A percentile compares a stretch with the other conserved stretches of the same genome.
Conservation (phyloP, 2,113 vertebrate genomes). For the Turdus rufiventris region DNA sequence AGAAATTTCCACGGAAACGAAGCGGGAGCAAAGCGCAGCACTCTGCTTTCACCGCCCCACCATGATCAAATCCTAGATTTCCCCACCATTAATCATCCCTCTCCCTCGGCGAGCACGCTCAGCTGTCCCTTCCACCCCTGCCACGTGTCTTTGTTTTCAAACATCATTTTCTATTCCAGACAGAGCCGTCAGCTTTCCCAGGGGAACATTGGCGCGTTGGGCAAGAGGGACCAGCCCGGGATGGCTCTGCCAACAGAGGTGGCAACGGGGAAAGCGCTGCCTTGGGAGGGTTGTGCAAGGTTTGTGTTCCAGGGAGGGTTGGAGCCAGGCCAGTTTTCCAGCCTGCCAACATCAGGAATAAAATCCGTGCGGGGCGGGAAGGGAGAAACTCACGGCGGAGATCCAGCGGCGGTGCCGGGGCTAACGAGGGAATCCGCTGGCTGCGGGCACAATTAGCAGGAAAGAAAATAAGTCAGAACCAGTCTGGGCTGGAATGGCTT, state of each 20-base stretch:
- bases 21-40: background rate
- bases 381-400: background rate
- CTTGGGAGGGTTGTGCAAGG: background rate
- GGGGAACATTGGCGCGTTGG: background rate
- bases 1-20: background rate
- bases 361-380: background rate
- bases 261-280: background rate
- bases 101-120: rapidly evolving
- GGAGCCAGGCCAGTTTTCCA: background rate
- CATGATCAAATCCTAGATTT: rapidly evolving
- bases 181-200: background rate
- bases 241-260: background rate
- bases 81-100: background rate
- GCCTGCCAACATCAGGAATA: background rate
- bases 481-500: background rate
- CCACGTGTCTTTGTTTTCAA: background rate
- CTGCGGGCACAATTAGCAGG: background rate
- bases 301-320: background rate
- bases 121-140: background rate
- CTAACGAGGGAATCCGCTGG: background rate
- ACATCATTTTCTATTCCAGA: background rate
- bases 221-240: background rate
- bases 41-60: background rate
- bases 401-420: background rate
- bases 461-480: background rate